Base-by-base conservation (phyloP, 2,797 vertebrate species). In the Galago senegalensis region DNA sequence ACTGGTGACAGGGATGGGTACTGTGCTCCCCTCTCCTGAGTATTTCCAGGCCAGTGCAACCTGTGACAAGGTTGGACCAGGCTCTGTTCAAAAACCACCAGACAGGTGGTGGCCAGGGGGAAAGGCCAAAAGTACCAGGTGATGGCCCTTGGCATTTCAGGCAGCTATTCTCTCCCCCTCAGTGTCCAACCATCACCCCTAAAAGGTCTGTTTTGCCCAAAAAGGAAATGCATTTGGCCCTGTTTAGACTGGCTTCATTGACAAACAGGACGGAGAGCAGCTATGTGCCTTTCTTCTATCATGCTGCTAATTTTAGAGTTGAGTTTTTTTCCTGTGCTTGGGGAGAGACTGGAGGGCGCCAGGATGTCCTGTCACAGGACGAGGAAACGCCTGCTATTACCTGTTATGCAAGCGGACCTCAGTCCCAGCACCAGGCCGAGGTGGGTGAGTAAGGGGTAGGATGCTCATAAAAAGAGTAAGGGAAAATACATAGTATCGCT, bases 341-440 rank as follows among this genome's bases (percentile, higher is more conserved):
- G 99, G 97, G 99, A 95, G 99, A 99, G 99, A 99, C 99, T 99
- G 99, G 96, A 99, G 99, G 99, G 99, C 99, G 99, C 99, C 99
- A 99, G 99, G 99, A 99, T 99, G 99, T 99, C 99, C 99, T 99
- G 99, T 98, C 98, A 99, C 99, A 99, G 99, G 99, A 99, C 99
- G 96, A 99, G 99, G 99, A 99, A 99, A 99, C 99, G 99, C 99
- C 99, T 99, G 99, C 99, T 99, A 99, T 99, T 99, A 99, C 99
- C 99, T 99, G 99, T 99, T 99, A 99, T 99, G 99, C 99, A 99
- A 99, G 99, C 98, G 98, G 98, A 98, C 98, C 98, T 98, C 98
- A 97, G 98, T 98, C 98, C 98, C 97, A 97, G 97, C 37, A 88
- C 91, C 97, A 70, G 40, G 93, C 86, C 25, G 83, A 61, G 43